A percentile compares a stretch with the other conserved stretches of the same genome.
phyloP scores from a whole-genome alignment of 2,888 invertebrate genomes.

The Melitaea athalia region DNA sequence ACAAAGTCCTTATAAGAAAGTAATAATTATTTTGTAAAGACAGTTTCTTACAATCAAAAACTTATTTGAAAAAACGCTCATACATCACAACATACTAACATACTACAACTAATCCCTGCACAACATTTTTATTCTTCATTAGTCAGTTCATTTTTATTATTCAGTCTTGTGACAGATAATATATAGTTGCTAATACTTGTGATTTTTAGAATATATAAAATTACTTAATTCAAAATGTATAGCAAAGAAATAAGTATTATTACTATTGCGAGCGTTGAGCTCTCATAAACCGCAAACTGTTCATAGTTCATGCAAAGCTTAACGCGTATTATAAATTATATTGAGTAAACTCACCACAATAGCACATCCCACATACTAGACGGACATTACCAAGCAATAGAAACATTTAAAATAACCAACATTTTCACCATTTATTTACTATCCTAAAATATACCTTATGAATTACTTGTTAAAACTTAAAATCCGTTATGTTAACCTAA shows the following conservation, averaged over 20 bases:
- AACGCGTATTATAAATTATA: conserved; percentile 38
- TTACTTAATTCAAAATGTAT: background rate
- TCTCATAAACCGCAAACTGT: conserved; percentile 35
- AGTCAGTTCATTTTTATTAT: too few relatives aligned
- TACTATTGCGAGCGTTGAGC: conserved; percentile 34
- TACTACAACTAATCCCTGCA: too few relatives aligned
- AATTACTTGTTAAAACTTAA: conserved; percentile 7
- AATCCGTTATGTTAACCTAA: background rate
- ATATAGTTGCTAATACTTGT: too few relatives aligned
- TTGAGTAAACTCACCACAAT: conserved; percentile 42
- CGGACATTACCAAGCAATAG: conserved; percentile 31
- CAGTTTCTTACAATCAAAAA: too few relatives aligned
- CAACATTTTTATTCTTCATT: too few relatives aligned
- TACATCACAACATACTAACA: too few relatives aligned
- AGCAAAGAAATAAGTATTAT: conserved; percentile 1
- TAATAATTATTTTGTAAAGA: too few relatives aligned
- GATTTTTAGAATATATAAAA: background rate
- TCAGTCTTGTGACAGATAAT: too few relatives aligned
- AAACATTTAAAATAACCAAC: conserved; percentile 33
- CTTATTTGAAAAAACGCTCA: too few relatives aligned
- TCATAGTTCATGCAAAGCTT: conserved; percentile 34
- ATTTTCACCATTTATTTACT: conserved; percentile 27
- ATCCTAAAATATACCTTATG: conserved; percentile 27
- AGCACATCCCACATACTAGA: conserved; percentile 43
- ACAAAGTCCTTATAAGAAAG: too few relatives aligned